Base-by-base conservation (phyloP, 2,797 vertebrate genomes). In the Galaxias olidus region DNA sequence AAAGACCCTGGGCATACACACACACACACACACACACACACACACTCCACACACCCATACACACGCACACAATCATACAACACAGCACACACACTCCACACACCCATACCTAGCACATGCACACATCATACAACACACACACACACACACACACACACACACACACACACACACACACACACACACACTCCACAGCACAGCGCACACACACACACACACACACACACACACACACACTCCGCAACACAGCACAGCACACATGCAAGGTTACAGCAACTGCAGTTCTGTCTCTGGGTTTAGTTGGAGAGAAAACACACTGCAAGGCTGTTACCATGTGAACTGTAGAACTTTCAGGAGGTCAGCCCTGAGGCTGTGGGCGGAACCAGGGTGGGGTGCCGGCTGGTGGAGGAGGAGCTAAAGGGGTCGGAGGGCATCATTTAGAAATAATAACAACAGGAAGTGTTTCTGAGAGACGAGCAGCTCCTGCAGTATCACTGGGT, bases 1-100 rank as follows among this genome's bases (percentile, higher is more conserved):
- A 30, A 30, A 30, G 30, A 30, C 3, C 30, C 30, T 2, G 2
- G 30, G 30, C 30, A 3, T 30, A 30, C 30, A 30, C 19, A 61
- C 65, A 59, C 64, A 17, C 13, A 58, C 20, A 57, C 12, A 57
- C 56, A 70, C 61, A 68, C 42, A 59, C 43, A 59, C 43, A 59
- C 42, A 48, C n/a, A 60, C n/a, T n/a, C n/a, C n/a, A 30, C 44
- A 41, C 20, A 42, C 54, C 41, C 54, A 41, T 10, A 56, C 17
- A 69, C 5, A 61, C 53, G n/a, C 10, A 5, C 7, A 41, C 55
- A 62, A 20, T 59, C 46, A 51, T 46, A 70, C 12, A 44, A 41
- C 9, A 68, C 14, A 18, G 30, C 59, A 55, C 44, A 61, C 12
- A 46, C 44, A 60, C 17, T 10, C n/a, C 44, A 45, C 43, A 8